A percentile compares a stretch with the other conserved stretches of the same genome.
phyloP scores from a whole-genome alignment of 2,888 invertebrate species.

The Pheosia gnoma region DNA sequence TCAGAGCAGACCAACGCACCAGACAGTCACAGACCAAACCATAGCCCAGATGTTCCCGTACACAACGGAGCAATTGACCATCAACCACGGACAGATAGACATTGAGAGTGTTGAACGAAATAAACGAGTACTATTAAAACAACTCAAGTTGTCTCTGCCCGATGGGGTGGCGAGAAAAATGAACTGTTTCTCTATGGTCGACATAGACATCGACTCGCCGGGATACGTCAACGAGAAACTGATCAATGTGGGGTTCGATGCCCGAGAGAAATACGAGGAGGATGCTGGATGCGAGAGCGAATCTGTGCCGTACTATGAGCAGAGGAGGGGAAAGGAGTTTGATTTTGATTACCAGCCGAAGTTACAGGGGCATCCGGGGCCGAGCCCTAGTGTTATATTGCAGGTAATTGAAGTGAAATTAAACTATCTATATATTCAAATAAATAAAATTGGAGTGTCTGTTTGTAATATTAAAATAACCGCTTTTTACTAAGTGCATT shows the following conservation, averaged over 20 bases:
- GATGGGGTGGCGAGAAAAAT: constrained; percentile 58
- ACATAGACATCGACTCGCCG: constrained; percentile 68
- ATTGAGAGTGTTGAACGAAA: constrained; percentile 70
- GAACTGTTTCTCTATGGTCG: constrained; percentile 78
- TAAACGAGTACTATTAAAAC: constrained; percentile 59
- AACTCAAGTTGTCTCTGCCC: constrained; percentile 51
- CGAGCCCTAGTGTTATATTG: constrained; percentile 96
- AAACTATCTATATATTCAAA: too few relatives aligned
- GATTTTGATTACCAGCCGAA: constrained; percentile 95
- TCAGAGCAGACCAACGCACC: constrained; percentile 17
- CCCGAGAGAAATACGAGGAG: constrained; percentile 55
- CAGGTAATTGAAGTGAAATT: constrained; percentile 80
- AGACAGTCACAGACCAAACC: constrained; percentile 18
- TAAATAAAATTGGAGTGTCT: too few relatives aligned
- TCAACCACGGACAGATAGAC: constrained; percentile 57
- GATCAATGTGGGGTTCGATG: constrained; percentile 68
- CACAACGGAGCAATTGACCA: constrained; percentile 22
- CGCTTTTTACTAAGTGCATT: too few relatives aligned
- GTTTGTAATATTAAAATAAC: too few relatives aligned
- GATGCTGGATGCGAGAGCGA: constrained; percentile 40
- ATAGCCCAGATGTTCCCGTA: constrained; percentile 61
- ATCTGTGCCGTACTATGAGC: constrained; percentile 65
- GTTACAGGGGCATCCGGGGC: constrained; percentile 92
- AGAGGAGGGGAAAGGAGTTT: constrained; percentile 76
- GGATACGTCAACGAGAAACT: constrained; percentile 66